Percentiles rank a stretch among this genome's conserved stretches.
Conservation (phyloP, 2,888 invertebrate species). For the Amphipyra berbera region DNA sequence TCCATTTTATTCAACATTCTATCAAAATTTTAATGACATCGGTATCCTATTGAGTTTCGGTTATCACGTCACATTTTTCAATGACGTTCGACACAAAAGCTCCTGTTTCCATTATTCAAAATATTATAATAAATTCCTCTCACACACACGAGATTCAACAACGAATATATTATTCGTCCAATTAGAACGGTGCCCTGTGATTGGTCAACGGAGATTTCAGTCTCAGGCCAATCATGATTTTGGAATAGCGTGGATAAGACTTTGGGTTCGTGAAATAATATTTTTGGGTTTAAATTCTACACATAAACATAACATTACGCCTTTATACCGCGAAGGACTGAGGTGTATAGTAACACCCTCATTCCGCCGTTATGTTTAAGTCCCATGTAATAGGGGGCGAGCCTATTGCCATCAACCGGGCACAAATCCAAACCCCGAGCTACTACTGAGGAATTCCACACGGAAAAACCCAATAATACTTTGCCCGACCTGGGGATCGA, state of each 20-base stretch:
- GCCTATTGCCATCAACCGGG: too few relatives aligned
- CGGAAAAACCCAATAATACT: too few relatives aligned
- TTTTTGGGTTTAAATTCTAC: neutral
- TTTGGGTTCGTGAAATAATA: neutral
- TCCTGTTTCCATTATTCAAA: conserved; percentile 34
- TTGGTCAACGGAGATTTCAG: conserved; percentile 75
- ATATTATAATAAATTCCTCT: conserved; percentile 56
- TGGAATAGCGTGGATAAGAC: conserved; percentile 58
- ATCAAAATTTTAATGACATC: neutral
- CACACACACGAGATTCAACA: conserved; percentile 38
- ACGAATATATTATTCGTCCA: conserved; percentile 75
- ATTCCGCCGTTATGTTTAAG: too few relatives aligned
- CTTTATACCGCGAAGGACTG: too few relatives aligned
- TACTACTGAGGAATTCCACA: too few relatives aligned
- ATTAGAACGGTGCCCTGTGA: conserved; percentile 72
- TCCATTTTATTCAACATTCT: too few relatives aligned
- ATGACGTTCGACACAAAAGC: conserved; percentile 15
- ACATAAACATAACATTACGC: too few relatives aligned
- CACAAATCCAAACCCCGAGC: too few relatives aligned
- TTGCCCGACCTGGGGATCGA: too few relatives aligned
- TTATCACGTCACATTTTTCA: conserved; percentile 12
- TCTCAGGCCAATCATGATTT: conserved; percentile 59
- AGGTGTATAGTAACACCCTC: too few relatives aligned
- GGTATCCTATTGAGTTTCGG: conserved; percentile 2
- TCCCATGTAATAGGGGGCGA: too few relatives aligned